phyloP scores from a whole-genome alignment of 1,140 invertebrate genomes.

The Drosophila novamexicana region DNA sequence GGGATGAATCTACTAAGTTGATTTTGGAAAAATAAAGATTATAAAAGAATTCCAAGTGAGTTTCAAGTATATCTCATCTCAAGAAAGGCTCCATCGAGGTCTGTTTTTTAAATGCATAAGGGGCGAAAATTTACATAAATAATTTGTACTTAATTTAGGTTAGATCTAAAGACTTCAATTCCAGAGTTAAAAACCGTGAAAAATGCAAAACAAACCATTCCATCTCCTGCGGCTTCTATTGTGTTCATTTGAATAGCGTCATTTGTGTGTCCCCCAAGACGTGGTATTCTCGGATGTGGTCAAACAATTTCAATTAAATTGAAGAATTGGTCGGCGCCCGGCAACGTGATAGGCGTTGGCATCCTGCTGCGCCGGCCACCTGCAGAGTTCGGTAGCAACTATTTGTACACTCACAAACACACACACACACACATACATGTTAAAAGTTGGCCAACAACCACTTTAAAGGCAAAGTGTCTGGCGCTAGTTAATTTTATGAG shows the following conservation, averaged over 20 bases:
- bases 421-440: neutral
- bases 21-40: too few species aligned
- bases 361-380: constrained; percentile 23
- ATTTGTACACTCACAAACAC: neutral
- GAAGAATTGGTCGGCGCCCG: neutral
- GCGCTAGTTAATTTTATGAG: constrained; percentile 70
- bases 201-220: too few species aligned
- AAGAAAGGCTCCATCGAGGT: too few species aligned
- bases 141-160: too few species aligned
- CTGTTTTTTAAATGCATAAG: too few species aligned
- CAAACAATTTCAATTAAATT: constrained; percentile 33
- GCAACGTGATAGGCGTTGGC: constrained; percentile 6
- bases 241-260: constrained; percentile 13
- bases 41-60: too few species aligned
- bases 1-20: too few species aligned
- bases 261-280: neutral
- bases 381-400: constrained; percentile 16
- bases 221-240: neutral
- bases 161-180: neutral
- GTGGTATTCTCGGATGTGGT: constrained; percentile 3
- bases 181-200: neutral
- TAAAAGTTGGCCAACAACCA: constrained; percentile 1
- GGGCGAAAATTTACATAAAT: too few species aligned
- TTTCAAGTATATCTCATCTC: too few species aligned
- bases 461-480: constrained; percentile 57